Conservation (phyloP, 1,140 invertebrate genomes). For the Lordiphosa collinella region DNA sequence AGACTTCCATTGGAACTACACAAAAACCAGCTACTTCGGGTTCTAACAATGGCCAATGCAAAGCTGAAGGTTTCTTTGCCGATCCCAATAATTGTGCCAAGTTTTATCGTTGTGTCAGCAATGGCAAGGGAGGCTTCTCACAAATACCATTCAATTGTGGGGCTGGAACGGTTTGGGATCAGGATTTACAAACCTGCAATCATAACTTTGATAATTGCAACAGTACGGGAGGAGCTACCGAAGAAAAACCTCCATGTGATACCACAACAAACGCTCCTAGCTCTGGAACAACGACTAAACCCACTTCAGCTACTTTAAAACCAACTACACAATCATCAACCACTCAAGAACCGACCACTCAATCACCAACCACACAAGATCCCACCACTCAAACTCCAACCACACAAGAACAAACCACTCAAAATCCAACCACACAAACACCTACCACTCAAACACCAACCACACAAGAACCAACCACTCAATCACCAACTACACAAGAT, state of each 20-base stretch:
- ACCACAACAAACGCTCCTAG: slow-evolving; percentile 9
- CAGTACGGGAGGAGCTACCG: slow-evolving; percentile 12
- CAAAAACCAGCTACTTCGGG: slow-evolving; percentile 10
- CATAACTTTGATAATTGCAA: slow-evolving; percentile 79
- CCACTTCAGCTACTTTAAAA: neutral
- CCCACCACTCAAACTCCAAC: slow-evolving; percentile 7
- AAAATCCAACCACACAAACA: too few relatives aligned
- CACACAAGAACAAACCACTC: slow-evolving; percentile 1
- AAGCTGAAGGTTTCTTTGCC: slow-evolving; percentile 49
- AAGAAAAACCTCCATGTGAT: slow-evolving; percentile 49
- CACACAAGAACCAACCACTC: slow-evolving; percentile 6
- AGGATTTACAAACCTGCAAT: slow-evolving; percentile 82
- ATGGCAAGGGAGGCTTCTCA: slow-evolving; percentile 81
- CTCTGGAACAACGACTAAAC: neutral
- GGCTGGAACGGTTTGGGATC: slow-evolving; percentile 85
- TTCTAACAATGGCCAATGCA: slow-evolving; percentile 29
- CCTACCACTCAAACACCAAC: neutral
- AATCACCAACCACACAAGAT: slow-evolving; percentile 1
- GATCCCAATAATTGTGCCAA: slow-evolving; percentile 82
- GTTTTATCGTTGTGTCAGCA: slow-evolving; percentile 85
- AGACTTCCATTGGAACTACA: neutral
- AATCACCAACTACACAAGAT: slow-evolving; percentile 10
- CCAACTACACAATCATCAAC: slow-evolving; percentile 13
- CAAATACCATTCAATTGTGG: slow-evolving; percentile 84
- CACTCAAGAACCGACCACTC: too few relatives aligned